Percentiles rank a stretch among this genome's conserved stretches.
phyloP scores from a whole-genome alignment of 2,797 vertebrate genomes.

The Rhinophrynus dorsalis region DNA sequence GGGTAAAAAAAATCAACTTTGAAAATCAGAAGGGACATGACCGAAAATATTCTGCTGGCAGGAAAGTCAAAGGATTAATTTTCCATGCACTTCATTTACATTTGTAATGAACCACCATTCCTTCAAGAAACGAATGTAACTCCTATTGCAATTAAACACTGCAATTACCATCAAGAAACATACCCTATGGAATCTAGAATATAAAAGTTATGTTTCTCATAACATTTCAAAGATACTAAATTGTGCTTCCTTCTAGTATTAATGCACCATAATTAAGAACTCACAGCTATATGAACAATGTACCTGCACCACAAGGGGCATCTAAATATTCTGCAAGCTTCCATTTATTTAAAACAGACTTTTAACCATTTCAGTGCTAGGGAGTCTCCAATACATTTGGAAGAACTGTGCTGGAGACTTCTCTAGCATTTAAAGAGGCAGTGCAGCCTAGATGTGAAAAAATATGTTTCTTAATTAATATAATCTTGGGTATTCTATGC shows the following conservation, averaged over 20 bases:
- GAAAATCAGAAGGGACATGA: slow-evolving; percentile 20
- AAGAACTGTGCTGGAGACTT: no score
- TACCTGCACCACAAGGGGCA: no score
- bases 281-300: not conserved
- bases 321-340: no score
- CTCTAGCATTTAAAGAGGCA: no score
- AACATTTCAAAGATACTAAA: slow-evolving; percentile 2
- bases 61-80: slow-evolving; percentile 5
- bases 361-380: no score
- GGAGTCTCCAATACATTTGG: no score
- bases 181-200: not conserved
- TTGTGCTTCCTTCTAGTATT: slow-evolving; percentile 10
- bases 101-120: slow-evolving; percentile 11
- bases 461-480: no score
- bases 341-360: no score
- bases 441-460: no score
- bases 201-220: not conserved
- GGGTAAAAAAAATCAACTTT: not conserved
- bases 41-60: slow-evolving; percentile 1
- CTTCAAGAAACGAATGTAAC: slow-evolving; percentile 21
- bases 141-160: slow-evolving; percentile 28
- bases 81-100: slow-evolving; percentile 25
- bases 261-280: not conserved
- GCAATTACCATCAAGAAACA: slow-evolving; percentile 38
- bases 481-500: no score